Percentiles rank a stretch among this genome's conserved stretches.
phyloP scores from a whole-genome alignment of 2,797 vertebrate genomes.

The Enteromius unitaeniatus region DNA sequence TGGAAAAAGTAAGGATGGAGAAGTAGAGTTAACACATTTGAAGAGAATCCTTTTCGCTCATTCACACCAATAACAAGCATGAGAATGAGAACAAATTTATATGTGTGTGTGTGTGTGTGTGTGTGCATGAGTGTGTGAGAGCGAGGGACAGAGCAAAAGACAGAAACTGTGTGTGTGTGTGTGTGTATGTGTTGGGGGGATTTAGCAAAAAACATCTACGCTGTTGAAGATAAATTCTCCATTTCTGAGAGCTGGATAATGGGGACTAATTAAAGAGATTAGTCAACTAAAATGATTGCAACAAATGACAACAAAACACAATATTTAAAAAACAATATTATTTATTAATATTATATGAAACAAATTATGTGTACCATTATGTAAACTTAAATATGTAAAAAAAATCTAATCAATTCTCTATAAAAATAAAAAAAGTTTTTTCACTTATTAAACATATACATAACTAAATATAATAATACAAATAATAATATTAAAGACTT shows the following conservation, averaged over 20 bases:
- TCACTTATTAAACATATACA: too few species aligned
- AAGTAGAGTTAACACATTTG: slow-evolving; percentile 64
- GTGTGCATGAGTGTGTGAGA: background rate
- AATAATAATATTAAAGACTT: too few species aligned
- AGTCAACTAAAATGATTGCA: background rate
- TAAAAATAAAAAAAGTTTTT: too few species aligned
- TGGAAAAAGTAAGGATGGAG: slow-evolving; percentile 17
- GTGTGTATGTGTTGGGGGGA: background rate
- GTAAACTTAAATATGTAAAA: background rate
- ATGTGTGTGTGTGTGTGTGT: too few species aligned
- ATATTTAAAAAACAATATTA: background rate
- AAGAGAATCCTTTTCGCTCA: slow-evolving; percentile 41
- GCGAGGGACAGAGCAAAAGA: background rate
- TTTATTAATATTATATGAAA: background rate
- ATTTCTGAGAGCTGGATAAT: background rate
- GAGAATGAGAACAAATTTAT: slow-evolving; percentile 17
- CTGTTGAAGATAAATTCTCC: background rate
- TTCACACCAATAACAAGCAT: slow-evolving; percentile 43
- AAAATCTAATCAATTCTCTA: too few species aligned
- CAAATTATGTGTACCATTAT: background rate
- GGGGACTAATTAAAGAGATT: background rate
- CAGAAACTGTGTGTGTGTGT: background rate
- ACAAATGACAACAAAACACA: background rate
- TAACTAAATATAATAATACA: too few species aligned
- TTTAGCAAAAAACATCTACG: background rate